Percentiles rank a stretch among this genome's conserved stretches.
Conservation (phyloP, 2,113 vertebrate species). For the Butorides virescens region DNA sequence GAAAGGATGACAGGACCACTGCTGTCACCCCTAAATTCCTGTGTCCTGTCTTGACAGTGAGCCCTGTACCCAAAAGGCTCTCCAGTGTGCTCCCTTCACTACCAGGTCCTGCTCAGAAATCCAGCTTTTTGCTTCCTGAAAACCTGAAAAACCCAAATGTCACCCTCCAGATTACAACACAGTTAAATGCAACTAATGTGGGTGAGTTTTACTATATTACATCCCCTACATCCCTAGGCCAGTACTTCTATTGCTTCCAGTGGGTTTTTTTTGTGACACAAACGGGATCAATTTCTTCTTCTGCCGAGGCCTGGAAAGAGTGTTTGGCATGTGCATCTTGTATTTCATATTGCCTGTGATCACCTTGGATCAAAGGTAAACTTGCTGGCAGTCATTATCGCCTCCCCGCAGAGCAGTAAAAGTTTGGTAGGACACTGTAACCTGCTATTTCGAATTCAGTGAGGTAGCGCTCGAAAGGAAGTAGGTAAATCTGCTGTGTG, state of each 20-base stretch:
- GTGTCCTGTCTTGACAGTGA: not conserved
- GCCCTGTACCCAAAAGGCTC: not conserved
- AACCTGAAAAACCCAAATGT: not conserved
- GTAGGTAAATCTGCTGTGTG: not conserved
- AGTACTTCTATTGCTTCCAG: not conserved
- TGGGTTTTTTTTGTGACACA: not conserved
- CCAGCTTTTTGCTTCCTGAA: not conserved
- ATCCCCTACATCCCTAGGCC: not conserved
- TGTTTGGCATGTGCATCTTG: not conserved
- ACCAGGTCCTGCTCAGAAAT: not conserved
- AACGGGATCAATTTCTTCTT: not conserved
- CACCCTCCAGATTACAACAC: not conserved
- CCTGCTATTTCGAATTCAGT: not conserved
- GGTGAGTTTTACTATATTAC: not conserved
- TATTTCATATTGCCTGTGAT: not conserved
- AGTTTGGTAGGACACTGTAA: not conserved
- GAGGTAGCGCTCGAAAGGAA: not conserved
- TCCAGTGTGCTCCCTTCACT: not conserved
- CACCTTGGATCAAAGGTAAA: slow-evolving; percentile 20
- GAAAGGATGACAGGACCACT: not conserved
- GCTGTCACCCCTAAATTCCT: not conserved
- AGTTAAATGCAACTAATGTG: not conserved
- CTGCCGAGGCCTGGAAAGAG: not conserved
- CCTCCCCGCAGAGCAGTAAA: not conserved
- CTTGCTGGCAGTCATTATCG: slow-evolving; percentile 17